These are phyloP conservation scores for Mixornis gularis DNA, from an alignment of 2,113 vertebrate species.

Conservation along the genomic window DNA sequence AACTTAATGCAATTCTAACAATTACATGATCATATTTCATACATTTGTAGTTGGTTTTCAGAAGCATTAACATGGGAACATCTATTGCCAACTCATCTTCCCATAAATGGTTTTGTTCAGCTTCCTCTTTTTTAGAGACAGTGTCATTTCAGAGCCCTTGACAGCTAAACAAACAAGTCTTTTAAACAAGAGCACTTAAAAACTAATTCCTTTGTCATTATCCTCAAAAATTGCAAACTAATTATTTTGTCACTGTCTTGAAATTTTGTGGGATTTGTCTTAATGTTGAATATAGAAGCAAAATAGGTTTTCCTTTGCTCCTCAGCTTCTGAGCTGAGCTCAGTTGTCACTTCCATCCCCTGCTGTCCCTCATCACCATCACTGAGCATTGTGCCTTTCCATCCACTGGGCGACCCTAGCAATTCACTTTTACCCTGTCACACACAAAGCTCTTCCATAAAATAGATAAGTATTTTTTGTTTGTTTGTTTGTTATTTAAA, in stretches of 20 bases:
- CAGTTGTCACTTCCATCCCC: background rate
- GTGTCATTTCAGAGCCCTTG: background rate
- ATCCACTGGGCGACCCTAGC: fast-evolving
- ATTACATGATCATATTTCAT: background rate
- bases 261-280: background rate
- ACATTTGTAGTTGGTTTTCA: background rate
- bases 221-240: background rate
- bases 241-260: background rate
- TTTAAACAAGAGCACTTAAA: background rate
- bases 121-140: background rate
- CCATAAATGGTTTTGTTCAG: background rate
- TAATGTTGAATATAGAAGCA: background rate
- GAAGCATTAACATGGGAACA: background rate
- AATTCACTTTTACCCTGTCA: background rate
- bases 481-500: background rate
- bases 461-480: background rate
- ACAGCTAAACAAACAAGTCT: background rate
- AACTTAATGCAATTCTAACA: background rate
- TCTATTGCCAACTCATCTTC: background rate
- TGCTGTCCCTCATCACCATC: background rate
- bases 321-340: background rate
- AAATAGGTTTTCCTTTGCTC: background rate
- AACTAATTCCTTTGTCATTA: background rate
- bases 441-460: background rate
- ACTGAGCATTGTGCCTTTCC: background rate